These are phyloP conservation scores for Patella caerulea DNA, from an alignment of 2,888 invertebrate species.

Conservation along the genomic window DNA sequence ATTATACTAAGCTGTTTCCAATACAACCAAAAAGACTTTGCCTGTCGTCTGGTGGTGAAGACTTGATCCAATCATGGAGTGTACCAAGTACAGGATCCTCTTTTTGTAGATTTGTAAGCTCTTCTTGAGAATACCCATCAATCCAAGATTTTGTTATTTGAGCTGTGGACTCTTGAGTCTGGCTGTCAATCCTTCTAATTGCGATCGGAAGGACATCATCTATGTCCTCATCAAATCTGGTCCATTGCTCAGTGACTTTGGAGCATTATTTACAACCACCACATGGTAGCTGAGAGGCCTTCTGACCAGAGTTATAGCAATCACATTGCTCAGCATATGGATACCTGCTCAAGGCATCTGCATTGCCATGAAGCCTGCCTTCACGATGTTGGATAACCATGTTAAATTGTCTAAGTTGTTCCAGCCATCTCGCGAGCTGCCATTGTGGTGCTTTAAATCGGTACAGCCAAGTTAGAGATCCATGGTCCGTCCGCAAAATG, in stretches of 20 bases:
- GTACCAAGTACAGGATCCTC: no score
- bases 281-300: background rate
- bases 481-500: conserved; percentile 13
- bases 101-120: no score
- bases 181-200: background rate
- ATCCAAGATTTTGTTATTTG: no score
- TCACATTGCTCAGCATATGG: background rate
- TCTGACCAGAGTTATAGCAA: background rate
- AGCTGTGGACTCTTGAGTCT: no score
- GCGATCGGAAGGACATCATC: conserved; percentile 12
- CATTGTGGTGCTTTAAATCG: conserved; percentile 4
- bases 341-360: conserved; percentile 12
- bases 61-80: no score
- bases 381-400: conserved; percentile 23
- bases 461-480: background rate
- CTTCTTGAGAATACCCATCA: no score
- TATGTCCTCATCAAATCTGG: background rate
- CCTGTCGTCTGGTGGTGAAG: no score
- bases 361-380: conserved; percentile 20
- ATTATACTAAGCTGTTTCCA: no score
- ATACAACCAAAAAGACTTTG: no score
- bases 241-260: background rate
- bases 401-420: conserved; percentile 16
- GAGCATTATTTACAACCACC: conserved; percentile 12
- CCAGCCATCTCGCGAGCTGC: conserved; percentile 11